Conservation (phyloP, 2,888 invertebrate genomes). For the Xanthia togata region DNA sequence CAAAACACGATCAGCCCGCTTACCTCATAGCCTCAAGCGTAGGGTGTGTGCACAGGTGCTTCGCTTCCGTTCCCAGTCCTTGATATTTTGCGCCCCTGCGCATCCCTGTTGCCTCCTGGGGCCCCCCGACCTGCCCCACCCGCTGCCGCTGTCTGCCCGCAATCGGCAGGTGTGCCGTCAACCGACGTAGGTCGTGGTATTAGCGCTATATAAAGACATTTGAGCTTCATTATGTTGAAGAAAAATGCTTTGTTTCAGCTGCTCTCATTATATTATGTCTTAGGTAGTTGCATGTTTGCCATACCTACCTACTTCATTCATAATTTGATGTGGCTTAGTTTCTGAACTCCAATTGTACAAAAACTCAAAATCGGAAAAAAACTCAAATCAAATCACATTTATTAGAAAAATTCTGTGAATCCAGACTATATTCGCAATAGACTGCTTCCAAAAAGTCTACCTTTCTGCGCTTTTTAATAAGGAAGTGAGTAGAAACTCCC, state of each 20-base stretch:
- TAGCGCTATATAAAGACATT: conserved; percentile 33
- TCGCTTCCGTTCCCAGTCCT: conserved; percentile 65
- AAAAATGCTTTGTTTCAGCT: conserved; percentile 39
- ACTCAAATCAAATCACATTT: not conserved
- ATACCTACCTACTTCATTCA: not conserved
- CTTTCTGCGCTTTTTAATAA: too few relatives aligned
- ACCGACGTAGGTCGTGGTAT: conserved; percentile 21
- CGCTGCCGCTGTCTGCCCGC: conserved; percentile 2
- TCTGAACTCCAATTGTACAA: not conserved
- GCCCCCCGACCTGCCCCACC: not conserved
- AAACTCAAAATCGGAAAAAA: not conserved
- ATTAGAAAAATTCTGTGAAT: not conserved
- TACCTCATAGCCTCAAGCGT: conserved; percentile 51
- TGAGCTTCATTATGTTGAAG: conserved; percentile 1
- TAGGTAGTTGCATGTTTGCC: not conserved
- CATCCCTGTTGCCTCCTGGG: conserved; percentile 17
- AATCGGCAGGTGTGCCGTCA: conserved; percentile 41
- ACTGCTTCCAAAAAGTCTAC: not conserved
- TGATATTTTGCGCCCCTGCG: conserved; percentile 71
- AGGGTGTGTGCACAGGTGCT: conserved; percentile 66
- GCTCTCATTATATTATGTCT: too few relatives aligned
- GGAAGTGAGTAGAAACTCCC: not conserved
- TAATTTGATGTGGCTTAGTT: not conserved
- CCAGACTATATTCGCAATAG: not conserved
- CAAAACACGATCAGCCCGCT: conserved; percentile 22